phyloP scores from a whole-genome alignment of 2,888 invertebrate genomes.

The Phengaris alcon region DNA sequence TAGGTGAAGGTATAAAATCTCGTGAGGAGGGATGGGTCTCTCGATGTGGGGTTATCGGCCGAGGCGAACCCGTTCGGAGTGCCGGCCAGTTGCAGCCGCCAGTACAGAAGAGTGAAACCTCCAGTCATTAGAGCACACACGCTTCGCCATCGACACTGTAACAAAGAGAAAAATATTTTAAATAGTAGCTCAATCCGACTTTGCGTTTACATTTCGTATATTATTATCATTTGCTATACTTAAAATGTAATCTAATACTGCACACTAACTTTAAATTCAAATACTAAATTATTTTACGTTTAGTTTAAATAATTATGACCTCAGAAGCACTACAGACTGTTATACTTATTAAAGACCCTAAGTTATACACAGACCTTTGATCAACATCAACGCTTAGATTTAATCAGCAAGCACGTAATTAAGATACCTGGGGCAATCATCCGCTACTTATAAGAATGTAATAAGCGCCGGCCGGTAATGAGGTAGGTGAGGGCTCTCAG shows the following conservation, averaged over 20 bases:
- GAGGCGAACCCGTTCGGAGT: constrained; percentile 90
- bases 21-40: constrained; percentile 87
- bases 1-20: constrained; percentile 94
- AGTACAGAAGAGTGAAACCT: constrained; percentile 83
- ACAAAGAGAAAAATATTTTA: constrained; percentile 54
- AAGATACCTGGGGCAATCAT: constrained; percentile 22
- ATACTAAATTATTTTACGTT: too few species aligned
- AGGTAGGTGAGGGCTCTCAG: constrained; percentile 8
- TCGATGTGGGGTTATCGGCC: constrained; percentile 97
- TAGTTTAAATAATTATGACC: too few species aligned
- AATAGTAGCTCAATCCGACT: neutral
- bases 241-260: too few species aligned
- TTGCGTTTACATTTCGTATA: too few species aligned
- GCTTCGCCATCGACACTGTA: constrained; percentile 86
- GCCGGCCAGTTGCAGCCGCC: constrained; percentile 88
- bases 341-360: too few species aligned
- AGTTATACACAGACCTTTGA: neutral
- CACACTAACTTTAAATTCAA: too few species aligned
- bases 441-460: constrained; percentile 19
- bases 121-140: constrained; percentile 83
- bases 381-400: constrained; percentile 8
- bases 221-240: too few species aligned
- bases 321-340: too few species aligned
- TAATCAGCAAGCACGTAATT: constrained; percentile 10
- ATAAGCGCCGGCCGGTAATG: constrained; percentile 15